Base-by-base conservation (phyloP, 2,888 invertebrate genomes). In the Emmelina monodactyla region DNA sequence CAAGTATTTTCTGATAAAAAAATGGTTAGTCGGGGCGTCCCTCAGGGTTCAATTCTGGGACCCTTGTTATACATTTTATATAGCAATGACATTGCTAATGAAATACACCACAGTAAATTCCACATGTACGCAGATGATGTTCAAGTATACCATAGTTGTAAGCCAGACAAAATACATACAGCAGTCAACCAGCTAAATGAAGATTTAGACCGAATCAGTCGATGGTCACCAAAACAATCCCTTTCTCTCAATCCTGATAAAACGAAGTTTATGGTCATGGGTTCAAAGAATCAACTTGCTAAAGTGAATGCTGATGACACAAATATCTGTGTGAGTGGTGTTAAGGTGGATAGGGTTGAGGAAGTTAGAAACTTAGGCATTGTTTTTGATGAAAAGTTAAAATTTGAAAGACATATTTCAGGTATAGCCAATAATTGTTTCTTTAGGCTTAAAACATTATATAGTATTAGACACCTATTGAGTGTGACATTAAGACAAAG, bases 361-460 rank as follows among this genome's bases (percentile, higher is more conserved):
- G 22, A 36, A 13, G 39, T 16, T 2, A 16, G 34, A 3, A 39
- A 36, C 14, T 19, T 39, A 13, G 39, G 34, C 6, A n/a, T 39
- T 1, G 4, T 29, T 5, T 33, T 39, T 29, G 32, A 39, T 10
- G 28, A 25, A 2, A 3, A 2, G 3, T 12, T 39, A 5, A 29
- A 28, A 2, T 39, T 39, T 16, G 39, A 39, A 10, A 31, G 11
- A 9, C 32, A 39, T 13, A 31, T 39, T 3, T 3, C 12, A 2
- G 28, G 29, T 2, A 10, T 32, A 3, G 29, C 31, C 1, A 22
- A 34, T 3, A 34, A 14, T 19, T 35, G 37, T 13, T 37, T 40
- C n/a, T 40, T 28, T 30, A 12, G 37, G 2, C 22, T 40, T 1
- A 37, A 37, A 15, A 29, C 37, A 1, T 7, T 40, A 9, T 40